These are phyloP conservation scores for Bedellia somnulentella DNA, from an alignment of 2,888 invertebrate genomes.

Conservation along the genomic window DNA sequence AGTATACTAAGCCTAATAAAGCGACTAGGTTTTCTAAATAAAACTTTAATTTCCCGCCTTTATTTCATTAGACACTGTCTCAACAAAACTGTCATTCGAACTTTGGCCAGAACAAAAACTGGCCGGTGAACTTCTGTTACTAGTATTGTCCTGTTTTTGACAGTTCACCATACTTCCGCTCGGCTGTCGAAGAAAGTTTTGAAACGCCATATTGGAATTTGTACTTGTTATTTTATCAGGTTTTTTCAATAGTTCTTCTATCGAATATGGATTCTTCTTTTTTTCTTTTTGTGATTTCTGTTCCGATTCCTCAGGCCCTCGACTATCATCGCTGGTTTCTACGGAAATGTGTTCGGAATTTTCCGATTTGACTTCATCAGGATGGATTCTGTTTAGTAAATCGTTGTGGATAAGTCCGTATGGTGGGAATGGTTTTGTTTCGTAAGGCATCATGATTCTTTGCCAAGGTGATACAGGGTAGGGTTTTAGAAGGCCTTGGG, in stretches of 20 bases:
- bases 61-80: constrained; percentile 36
- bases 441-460: constrained; percentile 60
- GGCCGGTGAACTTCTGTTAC: constrained; percentile 46
- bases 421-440: constrained; percentile 36
- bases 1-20: too few relatives aligned
- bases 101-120: constrained; percentile 48
- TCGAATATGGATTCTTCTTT: constrained; percentile 84
- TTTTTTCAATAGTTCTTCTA: constrained; percentile 82
- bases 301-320: constrained; percentile 51
- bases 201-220: constrained; percentile 27
- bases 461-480: constrained; percentile 62
- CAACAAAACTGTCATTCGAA: constrained; percentile 43
- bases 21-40: too few relatives aligned
- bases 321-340: constrained; percentile 64
- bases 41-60: constrained; percentile 40
- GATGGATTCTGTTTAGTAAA: constrained; percentile 34
- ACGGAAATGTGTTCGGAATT: constrained; percentile 50
- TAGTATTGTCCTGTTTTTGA: constrained; percentile 24
- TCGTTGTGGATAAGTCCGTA: constrained; percentile 37
- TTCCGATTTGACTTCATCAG: constrained; percentile 44
- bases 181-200: constrained; percentile 57
- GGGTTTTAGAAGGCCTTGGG: constrained; percentile 46
- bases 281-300: constrained; percentile 35
- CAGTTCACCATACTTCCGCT: constrained; percentile 60
- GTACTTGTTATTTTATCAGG: constrained; percentile 65